These are phyloP conservation scores for Pipa parva DNA, from an alignment of 2,113 vertebrate species.

Conservation along the genomic window DNA sequence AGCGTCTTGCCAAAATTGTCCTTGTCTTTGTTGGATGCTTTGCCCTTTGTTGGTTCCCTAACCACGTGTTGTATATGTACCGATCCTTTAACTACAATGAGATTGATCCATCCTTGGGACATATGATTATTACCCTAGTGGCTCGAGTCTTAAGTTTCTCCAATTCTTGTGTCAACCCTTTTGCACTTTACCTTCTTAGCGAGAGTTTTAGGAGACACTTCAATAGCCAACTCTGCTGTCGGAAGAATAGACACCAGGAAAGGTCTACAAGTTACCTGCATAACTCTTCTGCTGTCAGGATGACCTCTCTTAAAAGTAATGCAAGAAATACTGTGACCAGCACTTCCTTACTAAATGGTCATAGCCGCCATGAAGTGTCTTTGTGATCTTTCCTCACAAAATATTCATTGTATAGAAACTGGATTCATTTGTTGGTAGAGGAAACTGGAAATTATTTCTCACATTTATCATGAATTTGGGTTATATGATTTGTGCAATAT, in stretches of 20 bases:
- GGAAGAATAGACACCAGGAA: constrained; percentile 52
- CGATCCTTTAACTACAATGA: constrained; percentile 83
- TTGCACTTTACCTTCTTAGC: constrained; percentile 88
- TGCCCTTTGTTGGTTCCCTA: constrained; percentile 87
- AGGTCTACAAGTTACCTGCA: constrained; percentile 74
- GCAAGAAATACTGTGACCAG: constrained; percentile 64
- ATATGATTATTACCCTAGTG: constrained; percentile 80
- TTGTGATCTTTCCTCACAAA: constrained; percentile 52
- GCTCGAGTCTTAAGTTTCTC: constrained; percentile 86
- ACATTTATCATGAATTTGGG: too few species aligned
- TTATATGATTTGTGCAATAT: too few species aligned
- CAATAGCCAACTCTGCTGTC: constrained; percentile 79
- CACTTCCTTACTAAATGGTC: constrained; percentile 59
- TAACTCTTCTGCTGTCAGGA: constrained; percentile 80
- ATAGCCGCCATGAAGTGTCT: constrained; percentile 64
- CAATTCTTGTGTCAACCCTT: constrained; percentile 89
- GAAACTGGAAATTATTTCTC: too few species aligned
- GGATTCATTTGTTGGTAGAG: too few species aligned
- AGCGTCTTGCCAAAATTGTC: constrained; percentile 90
- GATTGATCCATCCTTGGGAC: constrained; percentile 75
- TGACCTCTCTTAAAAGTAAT: constrained; percentile 84
- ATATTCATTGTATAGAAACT: not conserved
- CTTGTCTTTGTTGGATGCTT: constrained; percentile 87
- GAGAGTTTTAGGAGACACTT: constrained; percentile 87
- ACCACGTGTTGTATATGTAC: constrained; percentile 89